phyloP scores from a whole-genome alignment of 2,888 invertebrate species.

The Torymus auratus region DNA sequence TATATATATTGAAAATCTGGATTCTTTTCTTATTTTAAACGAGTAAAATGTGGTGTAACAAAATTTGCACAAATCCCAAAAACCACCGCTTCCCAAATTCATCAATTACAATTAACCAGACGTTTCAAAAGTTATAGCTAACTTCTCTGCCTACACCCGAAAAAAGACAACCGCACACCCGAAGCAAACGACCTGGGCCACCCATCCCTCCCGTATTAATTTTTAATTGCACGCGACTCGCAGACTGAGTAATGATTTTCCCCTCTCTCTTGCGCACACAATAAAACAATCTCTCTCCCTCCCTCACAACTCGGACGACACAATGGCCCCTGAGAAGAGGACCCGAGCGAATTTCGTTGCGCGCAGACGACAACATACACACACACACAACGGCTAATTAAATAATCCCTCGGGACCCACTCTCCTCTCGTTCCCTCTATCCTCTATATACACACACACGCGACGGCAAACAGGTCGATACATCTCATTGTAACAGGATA shows the following conservation, averaged over 20 bases:
- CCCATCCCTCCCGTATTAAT: neutral
- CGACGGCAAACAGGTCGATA: slow-evolving; percentile 74
- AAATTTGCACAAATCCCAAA: no score
- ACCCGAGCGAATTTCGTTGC: no score
- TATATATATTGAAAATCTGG: no score
- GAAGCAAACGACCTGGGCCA: neutral
- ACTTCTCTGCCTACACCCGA: neutral
- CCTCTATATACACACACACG: neutral
- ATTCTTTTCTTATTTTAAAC: no score
- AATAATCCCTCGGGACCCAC: slow-evolving; percentile 72
- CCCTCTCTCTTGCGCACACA: neutral
- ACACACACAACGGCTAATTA: slow-evolving; percentile 69
- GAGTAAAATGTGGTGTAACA: no score
- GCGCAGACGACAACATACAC: no score
- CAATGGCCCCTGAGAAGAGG: no score
- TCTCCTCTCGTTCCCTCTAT: slow-evolving; percentile 21
- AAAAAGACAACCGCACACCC: neutral
- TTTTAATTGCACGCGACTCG: slow-evolving; percentile 26
- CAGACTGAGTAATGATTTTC: slow-evolving; percentile 36
- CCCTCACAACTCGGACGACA: no score
- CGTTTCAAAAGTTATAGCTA: no score
- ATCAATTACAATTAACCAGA: no score
- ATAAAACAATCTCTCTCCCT: neutral
- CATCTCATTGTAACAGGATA: slow-evolving; percentile 76
- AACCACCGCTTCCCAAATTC: no score